These are phyloP conservation scores for Pseudomugil gertrudae DNA, from an alignment of 2,797 vertebrate species.

Conservation along the genomic window DNA sequence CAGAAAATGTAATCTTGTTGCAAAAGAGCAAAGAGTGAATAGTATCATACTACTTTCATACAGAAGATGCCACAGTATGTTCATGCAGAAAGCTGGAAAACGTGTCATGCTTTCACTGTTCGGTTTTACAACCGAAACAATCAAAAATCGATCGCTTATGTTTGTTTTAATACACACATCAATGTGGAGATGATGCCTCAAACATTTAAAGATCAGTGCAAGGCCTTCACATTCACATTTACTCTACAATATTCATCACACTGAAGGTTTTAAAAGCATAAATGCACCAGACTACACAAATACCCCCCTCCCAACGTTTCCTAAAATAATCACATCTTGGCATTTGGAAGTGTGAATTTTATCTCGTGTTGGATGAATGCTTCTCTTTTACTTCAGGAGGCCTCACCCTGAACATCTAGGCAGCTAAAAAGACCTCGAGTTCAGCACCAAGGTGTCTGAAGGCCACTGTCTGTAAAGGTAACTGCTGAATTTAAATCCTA, in stretches of 20 bases:
- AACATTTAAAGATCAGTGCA: constrained; percentile 18
- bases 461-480: neutral
- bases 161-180: neutral
- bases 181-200: constrained; percentile 6
- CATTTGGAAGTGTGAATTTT: constrained; percentile 65
- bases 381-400: constrained; percentile 46
- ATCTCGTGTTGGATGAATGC: constrained; percentile 27
- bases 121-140: constrained; percentile 8
- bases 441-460: constrained; percentile 29
- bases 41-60: no score
- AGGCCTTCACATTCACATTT: constrained; percentile 32
- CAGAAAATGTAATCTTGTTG: constrained; percentile 22
- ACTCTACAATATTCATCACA: constrained; percentile 37
- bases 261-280: constrained; percentile 51
- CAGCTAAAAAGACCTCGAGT: constrained; percentile 18
- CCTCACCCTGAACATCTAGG: constrained; percentile 36
- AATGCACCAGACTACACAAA: constrained; percentile 53
- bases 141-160: neutral
- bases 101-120: neutral
- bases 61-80: constrained; percentile 13
- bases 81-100: constrained; percentile 10
- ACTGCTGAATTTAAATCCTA: neutral
- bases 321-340: constrained; percentile 64
- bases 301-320: constrained; percentile 57
- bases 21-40: constrained; percentile 4